phyloP scores from a whole-genome alignment of 2,797 vertebrate species.

The Cossypha dichroa region DNA sequence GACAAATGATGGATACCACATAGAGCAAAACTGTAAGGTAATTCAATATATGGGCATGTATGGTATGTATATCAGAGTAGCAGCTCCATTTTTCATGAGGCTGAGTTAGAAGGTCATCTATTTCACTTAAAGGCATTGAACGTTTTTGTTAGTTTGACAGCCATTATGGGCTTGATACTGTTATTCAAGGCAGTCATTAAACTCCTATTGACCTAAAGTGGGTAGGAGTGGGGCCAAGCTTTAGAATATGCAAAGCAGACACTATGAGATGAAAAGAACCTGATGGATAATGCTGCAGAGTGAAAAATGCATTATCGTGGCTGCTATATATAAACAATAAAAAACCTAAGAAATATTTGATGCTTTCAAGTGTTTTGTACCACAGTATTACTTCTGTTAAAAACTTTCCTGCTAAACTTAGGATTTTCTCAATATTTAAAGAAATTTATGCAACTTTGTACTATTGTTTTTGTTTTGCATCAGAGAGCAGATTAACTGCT shows the following conservation, averaged over 20 bases:
- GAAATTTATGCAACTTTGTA: background rate
- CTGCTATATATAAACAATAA: background rate
- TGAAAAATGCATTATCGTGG: background rate
- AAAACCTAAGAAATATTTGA: background rate
- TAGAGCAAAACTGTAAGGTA: slow-evolving; percentile 4
- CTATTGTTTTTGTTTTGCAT: background rate
- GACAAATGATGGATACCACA: slow-evolving; percentile 47
- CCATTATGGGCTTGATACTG: slow-evolving; percentile 35
- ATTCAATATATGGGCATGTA: slow-evolving; percentile 13
- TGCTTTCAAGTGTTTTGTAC: background rate
- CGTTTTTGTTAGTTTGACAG: slow-evolving; percentile 37
- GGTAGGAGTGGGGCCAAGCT: background rate
- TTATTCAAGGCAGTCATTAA: slow-evolving; percentile 51
- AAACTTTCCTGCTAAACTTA: background rate
- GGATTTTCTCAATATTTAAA: background rate
- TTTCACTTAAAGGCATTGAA: slow-evolving; percentile 44
- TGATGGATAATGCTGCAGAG: background rate
- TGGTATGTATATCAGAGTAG: background rate
- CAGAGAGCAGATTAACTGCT: background rate
- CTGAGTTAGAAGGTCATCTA: slow-evolving; percentile 35
- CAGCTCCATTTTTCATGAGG: slow-evolving; percentile 42
- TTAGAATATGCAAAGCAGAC: slow-evolving; percentile 15
- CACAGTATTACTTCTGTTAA: background rate
- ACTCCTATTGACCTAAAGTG: slow-evolving; percentile 38
- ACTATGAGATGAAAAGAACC: background rate